phyloP scores from a whole-genome alignment of 2,888 invertebrate genomes.

The Drosophila maculinotata region DNA sequence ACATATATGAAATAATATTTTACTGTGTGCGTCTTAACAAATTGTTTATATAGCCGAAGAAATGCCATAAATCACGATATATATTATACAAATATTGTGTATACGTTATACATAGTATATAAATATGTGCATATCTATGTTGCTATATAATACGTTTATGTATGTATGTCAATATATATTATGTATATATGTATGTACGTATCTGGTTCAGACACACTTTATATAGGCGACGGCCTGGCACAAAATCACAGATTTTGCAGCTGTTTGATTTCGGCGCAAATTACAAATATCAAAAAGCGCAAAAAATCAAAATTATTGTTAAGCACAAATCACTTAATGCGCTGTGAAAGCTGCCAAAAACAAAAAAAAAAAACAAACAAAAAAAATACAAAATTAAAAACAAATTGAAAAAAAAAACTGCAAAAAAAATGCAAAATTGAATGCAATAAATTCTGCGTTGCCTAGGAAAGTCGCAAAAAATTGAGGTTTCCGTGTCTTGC shows the following conservation, averaged over 20 bases:
- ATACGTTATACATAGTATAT: constrained; percentile 1
- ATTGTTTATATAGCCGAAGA: constrained; percentile 74
- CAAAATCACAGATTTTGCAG: constrained; percentile 64
- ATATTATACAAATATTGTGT: constrained; percentile 39
- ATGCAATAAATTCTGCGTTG: constrained; percentile 71
- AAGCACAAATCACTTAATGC: constrained; percentile 76
- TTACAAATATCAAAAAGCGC: constrained; percentile 52
- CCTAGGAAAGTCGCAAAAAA: constrained; percentile 43
- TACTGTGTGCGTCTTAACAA: constrained; percentile 63
- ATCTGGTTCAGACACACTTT: constrained; percentile 70
- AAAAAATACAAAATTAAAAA: constrained; percentile 19
- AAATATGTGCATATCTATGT: constrained; percentile 7
- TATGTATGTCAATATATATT: constrained; percentile 7
- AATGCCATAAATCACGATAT: constrained; percentile 67
- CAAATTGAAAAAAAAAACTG: constrained; percentile 22
- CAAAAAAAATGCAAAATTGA: constrained; percentile 41
- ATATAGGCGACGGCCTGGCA: constrained; percentile 65
- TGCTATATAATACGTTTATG: no score
- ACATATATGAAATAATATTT: constrained; percentile 41
- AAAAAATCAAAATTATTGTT: constrained; percentile 57
- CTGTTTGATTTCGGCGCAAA: constrained; percentile 79
- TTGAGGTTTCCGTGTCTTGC: constrained; percentile 76
- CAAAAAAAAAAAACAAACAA: constrained; percentile 2
- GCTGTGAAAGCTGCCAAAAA: constrained; percentile 49
- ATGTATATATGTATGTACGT: constrained; percentile 6